Evolutionary conservation across 2,888 invertebrate genomes (phyloP), one percentile per base, ranked within the genome.

Genomic region (Drosophila phalerata): DNA sequence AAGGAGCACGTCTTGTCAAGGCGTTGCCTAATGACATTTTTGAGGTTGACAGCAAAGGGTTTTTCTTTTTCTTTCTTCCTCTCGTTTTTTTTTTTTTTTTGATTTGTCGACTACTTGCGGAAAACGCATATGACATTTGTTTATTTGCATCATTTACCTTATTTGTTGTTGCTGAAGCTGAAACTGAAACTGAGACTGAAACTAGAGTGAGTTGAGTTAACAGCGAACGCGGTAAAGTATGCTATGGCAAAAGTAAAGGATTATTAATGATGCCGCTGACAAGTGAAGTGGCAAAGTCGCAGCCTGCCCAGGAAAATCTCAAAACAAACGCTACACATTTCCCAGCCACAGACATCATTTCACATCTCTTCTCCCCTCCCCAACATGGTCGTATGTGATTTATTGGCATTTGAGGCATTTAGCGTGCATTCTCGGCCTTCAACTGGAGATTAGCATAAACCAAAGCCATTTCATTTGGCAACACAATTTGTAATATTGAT

Each of bases 61-160:
- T 80, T 69, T 55, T 80, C 66, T 55, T 17, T 22, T 28, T 28
- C 1, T 28, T 8, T 30, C 17, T 40, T 32, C 17, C 17, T 25
- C 15, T 53, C 2, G 3, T 11, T 22, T n/a, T 60, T 19, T 15
- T 3, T 34, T 43, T 40, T 42, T 1, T 13, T n/a, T n/a, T n/a
- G n/a, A n/a, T n/a, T n/a, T n/a, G n/a, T 2, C 1, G 19, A 13
- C n/a, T 51, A 42, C 49, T 42, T 48, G 49, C 48, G 49, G 49
- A 61, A 77, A 85, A 77, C 82, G 76, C 87, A 89, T 90, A 90
- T 90, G 90, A 90, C 86, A 80, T 90, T 90, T 89, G 85, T 90
- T 85, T 87, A 89, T 90, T 87, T 90, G 90, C 91, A 90, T 90
- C 90, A 90, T 90, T 90, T 90, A 90, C 90, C 89, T 90, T 84